Base-by-base conservation (phyloP, 2,113 vertebrate species). In the Brienomyrus longianalis region DNA sequence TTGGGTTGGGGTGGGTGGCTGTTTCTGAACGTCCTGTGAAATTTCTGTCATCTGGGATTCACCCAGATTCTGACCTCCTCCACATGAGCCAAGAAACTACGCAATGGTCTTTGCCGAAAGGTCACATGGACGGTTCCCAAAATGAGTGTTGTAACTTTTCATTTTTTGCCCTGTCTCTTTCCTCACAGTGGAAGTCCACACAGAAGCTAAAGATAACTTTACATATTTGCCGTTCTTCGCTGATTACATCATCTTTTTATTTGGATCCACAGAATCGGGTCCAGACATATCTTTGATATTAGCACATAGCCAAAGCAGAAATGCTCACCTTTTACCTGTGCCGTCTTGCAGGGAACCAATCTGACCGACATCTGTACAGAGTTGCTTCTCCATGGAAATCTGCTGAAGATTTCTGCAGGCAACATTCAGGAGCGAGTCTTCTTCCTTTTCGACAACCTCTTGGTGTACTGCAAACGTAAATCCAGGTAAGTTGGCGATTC, bases 391-490 rank as follows among this genome's bases (percentile, higher is more conserved):
- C 97, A 99, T 89, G 98, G 98, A 52, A 97, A 97, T 91, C 94
- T 99, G 90, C 95, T 99, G 90, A 99, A 99, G 95, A 99, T 99
- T 94, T 99, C 98, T 0, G 98, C 98, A 0, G 98, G 98, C 91
- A 99, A 99, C 91, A 99, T 99, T 92, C 98, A 99, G 92, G 98
- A 99, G 90, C 96, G 98, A 10, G 96, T 97, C 92, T 99, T 99
- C 94, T 99, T 99, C 94, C 95, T 99, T n/a, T 99, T 99, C 0
- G 98, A 99, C 95, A 99, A 98, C 94, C 96, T 99, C 48, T 94
- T 99, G 15, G 98, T 99, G 91, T 99, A 99, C 92, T 99, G 98
- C 93, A 99, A 99, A 95, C 97, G 98, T 93, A 99, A 99, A 93
- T 99, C 98, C 93, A 98, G 98, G 98, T 99, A 95, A 47, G 13